phyloP scores from a whole-genome alignment of 2,113 vertebrate genomes.

The Neogobius melanostomus region DNA sequence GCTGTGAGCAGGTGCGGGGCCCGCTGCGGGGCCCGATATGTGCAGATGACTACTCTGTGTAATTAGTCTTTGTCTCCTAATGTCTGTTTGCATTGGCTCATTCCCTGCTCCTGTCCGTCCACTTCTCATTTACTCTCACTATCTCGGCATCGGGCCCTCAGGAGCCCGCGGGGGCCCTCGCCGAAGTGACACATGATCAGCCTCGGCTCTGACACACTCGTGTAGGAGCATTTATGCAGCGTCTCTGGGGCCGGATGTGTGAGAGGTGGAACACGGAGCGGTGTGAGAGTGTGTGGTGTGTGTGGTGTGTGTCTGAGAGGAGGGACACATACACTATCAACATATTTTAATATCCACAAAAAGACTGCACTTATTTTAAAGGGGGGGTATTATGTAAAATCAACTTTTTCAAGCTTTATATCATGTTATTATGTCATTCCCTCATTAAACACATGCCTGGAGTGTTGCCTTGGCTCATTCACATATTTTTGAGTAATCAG shows the following conservation, averaged over 20 bases:
- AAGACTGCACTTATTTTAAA: no score
- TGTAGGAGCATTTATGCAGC: slow-evolving; percentile 70
- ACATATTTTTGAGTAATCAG: no score
- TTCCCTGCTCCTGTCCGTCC: slow-evolving; percentile 44
- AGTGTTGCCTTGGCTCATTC: no score
- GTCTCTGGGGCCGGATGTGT: slow-evolving; percentile 36
- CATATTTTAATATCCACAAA: no score
- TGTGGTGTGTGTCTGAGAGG: no score
- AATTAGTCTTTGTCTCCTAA: slow-evolving; percentile 41
- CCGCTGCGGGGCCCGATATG: slow-evolving; percentile 1
- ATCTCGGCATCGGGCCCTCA: slow-evolving; percentile 50
- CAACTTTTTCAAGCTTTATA: no score
- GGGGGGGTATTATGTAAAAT: no score
- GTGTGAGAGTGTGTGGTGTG: no score
- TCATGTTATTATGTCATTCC: no score
- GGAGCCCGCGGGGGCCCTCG: slow-evolving; percentile 57
- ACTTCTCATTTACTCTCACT: slow-evolving; percentile 66
- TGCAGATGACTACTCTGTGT: slow-evolving; percentile 2
- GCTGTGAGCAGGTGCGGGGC: neutral
- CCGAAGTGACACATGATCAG: slow-evolving; percentile 70
- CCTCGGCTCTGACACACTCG: slow-evolving; percentile 57
- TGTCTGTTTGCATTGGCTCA: slow-evolving; percentile 41
- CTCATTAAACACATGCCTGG: no score
- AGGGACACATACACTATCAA: no score
- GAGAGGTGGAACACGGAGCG: slow-evolving; percentile 7